Evolutionary conservation across 2,888 invertebrate genomes (phyloP), one percentile per base, ranked within the genome.

Genomic region (Oligia strigilis): DNA sequence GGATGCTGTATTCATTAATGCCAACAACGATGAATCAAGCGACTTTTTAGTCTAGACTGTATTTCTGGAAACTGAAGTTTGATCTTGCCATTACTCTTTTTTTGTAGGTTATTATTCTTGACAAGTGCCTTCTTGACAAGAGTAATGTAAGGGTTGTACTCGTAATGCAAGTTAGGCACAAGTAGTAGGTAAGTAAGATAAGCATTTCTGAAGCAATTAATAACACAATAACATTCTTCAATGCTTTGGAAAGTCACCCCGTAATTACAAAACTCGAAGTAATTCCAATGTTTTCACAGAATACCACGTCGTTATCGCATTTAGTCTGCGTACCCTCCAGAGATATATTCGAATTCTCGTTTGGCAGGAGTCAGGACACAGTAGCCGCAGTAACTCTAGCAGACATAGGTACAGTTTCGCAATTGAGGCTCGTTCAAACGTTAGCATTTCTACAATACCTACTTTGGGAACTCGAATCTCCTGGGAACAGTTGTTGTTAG

Each of bases 261-360:
- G 58, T 43, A 36, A 81, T 72, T 52, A 36, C n/a, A 49, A 58
- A 76, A 60, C 36, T 70, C 40, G 2, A 66, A 81, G 13, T 66
- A 66, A 66, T 76, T 36, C 4, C 14, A 79, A 74, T 67, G 60
- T 76, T 81, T 52, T 52, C 52, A 46, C 36, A 55, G 13, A 60
- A 71, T 60, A 55, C 66, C 58, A 43, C 66, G 17, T 55, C 52
- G 71, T 71, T 76, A 66, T 62, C 17, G 23, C 67, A 52, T 52
- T 71, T n/a, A 75, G 62, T 36, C 4, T 64, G 9, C 14, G 46
- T 46, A 43, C 43, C 43, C 43, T 46, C 60, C 29, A 62, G 40
- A 69, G 60, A 73, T 71, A 81, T 67, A 75, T 84, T 60, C 9
- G 46, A 72, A 81, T 83, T 70, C 60, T 83, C 78, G 72, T 81